Conservation (phyloP, 2,888 invertebrate genomes). For the Diloba caeruleocephala region DNA sequence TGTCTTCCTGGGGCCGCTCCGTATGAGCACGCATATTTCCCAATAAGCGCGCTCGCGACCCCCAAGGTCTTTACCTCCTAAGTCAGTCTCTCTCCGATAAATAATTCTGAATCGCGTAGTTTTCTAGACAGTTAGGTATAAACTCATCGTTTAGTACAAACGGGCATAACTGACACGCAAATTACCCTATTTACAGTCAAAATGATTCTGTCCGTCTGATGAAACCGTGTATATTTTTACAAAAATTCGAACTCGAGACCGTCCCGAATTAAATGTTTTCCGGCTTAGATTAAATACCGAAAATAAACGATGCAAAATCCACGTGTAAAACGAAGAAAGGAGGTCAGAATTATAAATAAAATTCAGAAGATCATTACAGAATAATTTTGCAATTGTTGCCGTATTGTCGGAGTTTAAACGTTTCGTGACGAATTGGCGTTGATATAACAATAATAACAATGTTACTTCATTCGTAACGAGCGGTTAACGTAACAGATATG, state of each 20-base stretch:
- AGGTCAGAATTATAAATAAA: conserved; percentile 15
- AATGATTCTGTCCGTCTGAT: conserved; percentile 6
- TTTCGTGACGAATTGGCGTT: conserved; percentile 16
- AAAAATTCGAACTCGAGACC: neutral
- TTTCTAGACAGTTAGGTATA: too few relatives aligned
- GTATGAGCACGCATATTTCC: too few relatives aligned
- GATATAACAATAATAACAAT: conserved; percentile 20
- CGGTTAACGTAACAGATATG: conserved; percentile 39
- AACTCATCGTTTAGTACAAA: too few relatives aligned
- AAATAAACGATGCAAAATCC: conserved; percentile 14
- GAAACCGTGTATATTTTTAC: conserved; percentile 24
- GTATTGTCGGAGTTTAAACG: conserved; percentile 11
- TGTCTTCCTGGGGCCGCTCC: too few relatives aligned
- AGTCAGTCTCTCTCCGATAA: too few relatives aligned
- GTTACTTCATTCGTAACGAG: conserved; percentile 28
- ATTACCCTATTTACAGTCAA: conserved; percentile 7
- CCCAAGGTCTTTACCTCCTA: too few relatives aligned
- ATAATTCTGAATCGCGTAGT: too few relatives aligned
- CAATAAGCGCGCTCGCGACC: too few relatives aligned
- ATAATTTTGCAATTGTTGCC: conserved; percentile 17
- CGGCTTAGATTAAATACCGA: conserved; percentile 7
- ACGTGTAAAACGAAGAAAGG: conserved; percentile 13
- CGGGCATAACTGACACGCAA: conserved; percentile 13
- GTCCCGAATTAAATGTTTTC: conserved; percentile 11
- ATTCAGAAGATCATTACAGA: conserved; percentile 15